phyloP scores from a whole-genome alignment of 1,140 invertebrate species.

The Lasaia peninsularis region DNA sequence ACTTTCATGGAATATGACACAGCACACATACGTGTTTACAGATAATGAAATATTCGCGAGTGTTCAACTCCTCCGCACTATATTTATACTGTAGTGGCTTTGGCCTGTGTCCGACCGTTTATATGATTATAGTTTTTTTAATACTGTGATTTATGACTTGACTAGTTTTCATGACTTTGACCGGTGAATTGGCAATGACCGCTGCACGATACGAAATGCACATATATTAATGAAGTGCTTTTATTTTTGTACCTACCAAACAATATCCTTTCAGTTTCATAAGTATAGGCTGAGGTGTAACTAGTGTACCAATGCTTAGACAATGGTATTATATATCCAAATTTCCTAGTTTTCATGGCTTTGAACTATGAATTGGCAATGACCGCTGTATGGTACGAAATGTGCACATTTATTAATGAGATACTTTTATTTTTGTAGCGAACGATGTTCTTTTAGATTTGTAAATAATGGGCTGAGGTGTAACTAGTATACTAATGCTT shows the following conservation, averaged over 20 bases:
- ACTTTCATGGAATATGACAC: background rate
- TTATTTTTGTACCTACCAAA: too few species aligned
- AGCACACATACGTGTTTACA: constrained; percentile 39
- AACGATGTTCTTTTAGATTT: too few species aligned
- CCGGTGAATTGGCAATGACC: constrained; percentile 4
- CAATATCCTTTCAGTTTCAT: too few species aligned
- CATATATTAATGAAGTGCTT: background rate
- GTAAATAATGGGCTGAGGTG: too few species aligned
- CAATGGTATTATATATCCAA: too few species aligned
- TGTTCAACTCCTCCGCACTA: constrained; percentile 60
- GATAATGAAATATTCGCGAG: constrained; percentile 60
- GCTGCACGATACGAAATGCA: background rate
- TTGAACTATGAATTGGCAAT: background rate
- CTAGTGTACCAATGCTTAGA: too few species aligned
- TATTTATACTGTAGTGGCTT: constrained; percentile 50
- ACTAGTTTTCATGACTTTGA: constrained; percentile 12
- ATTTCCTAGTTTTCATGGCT: constrained; percentile 12
- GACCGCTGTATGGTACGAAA: background rate
- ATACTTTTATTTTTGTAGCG: too few species aligned
- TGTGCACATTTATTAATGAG: background rate
- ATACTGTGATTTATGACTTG: constrained; percentile 4
- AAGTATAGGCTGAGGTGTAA: too few species aligned
- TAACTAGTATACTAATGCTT: too few species aligned
- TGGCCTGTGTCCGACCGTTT: constrained; percentile 30
- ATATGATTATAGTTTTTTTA: constrained; percentile 25